Evolutionary conservation across 2,888 invertebrate genomes (phyloP).

Genomic region (Hyppa rectilinea): DNA sequence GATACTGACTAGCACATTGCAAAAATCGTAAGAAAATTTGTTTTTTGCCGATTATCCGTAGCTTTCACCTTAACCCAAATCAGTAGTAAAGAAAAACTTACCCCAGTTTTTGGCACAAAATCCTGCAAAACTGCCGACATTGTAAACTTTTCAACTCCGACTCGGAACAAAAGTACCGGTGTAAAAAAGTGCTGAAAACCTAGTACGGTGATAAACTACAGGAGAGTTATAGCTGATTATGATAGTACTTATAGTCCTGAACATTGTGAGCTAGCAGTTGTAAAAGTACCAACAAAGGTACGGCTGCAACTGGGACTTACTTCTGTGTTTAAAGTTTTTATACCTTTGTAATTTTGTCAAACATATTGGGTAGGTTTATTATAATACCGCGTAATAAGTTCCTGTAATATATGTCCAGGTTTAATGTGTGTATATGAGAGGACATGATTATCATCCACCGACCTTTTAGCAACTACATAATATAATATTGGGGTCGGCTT

Average conservation of each 20-base stretch:
- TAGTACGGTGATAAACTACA: conserved; percentile 54
- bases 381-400: not conserved
- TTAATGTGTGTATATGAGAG: not conserved
- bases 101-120: conserved; percentile 7
- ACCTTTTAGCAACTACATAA: too few relatives aligned
- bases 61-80: not conserved
- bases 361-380: conserved; percentile 27
- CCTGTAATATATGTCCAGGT: not conserved
- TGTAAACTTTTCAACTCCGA: conserved; percentile 47
- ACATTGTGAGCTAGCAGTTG: conserved; percentile 26
- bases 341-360: conserved; percentile 14
- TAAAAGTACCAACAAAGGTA: conserved; percentile 41
- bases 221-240: conserved; percentile 53
- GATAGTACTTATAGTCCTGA: conserved; percentile 21
- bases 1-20: too few relatives aligned
- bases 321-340: conserved; percentile 28
- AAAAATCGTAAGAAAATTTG: too few relatives aligned
- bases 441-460: too few relatives aligned
- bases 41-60: too few relatives aligned
- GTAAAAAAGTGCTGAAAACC: conserved; percentile 55
- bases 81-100: not conserved
- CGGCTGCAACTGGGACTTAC: conserved; percentile 11
- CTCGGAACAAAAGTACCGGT: conserved; percentile 38
- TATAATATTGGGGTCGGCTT: too few relatives aligned
- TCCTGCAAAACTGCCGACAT: conserved; percentile 33